phyloP scores from a whole-genome alignment of 2,113 vertebrate species.

The Herpetotheres cachinnans region DNA sequence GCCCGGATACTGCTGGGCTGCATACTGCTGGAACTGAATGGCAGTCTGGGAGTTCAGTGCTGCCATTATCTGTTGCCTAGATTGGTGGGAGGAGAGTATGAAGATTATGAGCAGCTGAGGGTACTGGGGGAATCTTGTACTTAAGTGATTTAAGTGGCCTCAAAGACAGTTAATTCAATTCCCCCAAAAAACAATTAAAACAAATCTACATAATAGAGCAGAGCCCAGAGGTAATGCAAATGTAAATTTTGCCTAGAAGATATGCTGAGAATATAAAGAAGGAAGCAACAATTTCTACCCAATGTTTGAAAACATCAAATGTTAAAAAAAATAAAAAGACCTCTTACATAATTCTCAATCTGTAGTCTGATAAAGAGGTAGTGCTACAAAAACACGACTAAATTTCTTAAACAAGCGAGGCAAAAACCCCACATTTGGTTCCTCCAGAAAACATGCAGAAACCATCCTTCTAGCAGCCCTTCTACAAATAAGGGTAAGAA shows the following conservation, averaged over 20 bases:
- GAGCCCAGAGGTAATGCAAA: not conserved
- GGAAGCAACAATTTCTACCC: not conserved
- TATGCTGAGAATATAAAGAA: not conserved
- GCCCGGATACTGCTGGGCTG: slow-evolving; percentile 95
- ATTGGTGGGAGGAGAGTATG: not conserved
- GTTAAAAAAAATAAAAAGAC: not conserved
- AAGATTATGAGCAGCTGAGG: not conserved
- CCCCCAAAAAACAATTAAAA: not conserved
- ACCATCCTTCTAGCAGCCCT: not conserved
- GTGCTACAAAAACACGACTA: not conserved
- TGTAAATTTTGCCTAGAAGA: not conserved
- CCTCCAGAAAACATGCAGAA: not conserved
- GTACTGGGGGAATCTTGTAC: not conserved
- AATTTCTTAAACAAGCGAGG: not conserved
- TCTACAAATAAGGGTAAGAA: not conserved
- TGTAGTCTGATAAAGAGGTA: not conserved
- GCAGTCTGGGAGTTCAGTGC: slow-evolving; percentile 96
- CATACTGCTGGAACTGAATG: slow-evolving; percentile 98
- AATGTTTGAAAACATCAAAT: not conserved
- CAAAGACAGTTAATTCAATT: not conserved
- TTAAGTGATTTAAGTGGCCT: not conserved
- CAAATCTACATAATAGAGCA: not conserved
- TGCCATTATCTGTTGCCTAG: slow-evolving; percentile 98
- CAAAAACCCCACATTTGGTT: not conserved
- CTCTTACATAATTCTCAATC: not conserved